Conservation (phyloP, 2,113 vertebrate genomes). For the Carettochelys insculpta region DNA sequence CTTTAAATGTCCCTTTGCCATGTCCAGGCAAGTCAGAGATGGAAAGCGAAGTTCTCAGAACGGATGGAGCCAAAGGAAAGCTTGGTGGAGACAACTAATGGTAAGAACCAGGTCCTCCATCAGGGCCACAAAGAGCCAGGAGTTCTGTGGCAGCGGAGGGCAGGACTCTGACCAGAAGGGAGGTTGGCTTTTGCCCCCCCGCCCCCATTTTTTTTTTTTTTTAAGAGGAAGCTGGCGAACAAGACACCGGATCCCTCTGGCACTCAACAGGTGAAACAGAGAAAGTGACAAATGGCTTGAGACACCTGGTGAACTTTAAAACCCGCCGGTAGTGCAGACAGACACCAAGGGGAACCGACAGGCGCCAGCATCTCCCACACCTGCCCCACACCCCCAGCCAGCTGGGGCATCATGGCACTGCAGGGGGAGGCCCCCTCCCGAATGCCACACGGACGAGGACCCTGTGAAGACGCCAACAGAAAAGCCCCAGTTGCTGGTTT, state of each 20-base stretch:
- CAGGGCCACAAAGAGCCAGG: accelerated
- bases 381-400: neutral
- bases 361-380: neutral
- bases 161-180: neutral
- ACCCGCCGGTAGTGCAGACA: accelerated
- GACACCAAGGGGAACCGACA: neutral
- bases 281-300: neutral
- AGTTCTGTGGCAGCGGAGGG: neutral
- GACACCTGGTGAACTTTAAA: neutral
- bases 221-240: neutral
- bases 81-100: accelerated
- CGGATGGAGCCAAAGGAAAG: accelerated
- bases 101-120: accelerated
- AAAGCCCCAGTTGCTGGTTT: neutral
- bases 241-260: neutral
- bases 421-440: neutral
- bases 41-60: neutral
- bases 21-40: accelerated
- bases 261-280: neutral
- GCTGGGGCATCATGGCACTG: neutral
- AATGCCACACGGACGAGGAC: neutral
- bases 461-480: neutral
- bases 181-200: neutral
- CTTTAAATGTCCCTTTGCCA: accelerated
- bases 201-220: too few species aligned